Conservation (phyloP, 2,888 invertebrate species). For the Poecilus cupreus region DNA sequence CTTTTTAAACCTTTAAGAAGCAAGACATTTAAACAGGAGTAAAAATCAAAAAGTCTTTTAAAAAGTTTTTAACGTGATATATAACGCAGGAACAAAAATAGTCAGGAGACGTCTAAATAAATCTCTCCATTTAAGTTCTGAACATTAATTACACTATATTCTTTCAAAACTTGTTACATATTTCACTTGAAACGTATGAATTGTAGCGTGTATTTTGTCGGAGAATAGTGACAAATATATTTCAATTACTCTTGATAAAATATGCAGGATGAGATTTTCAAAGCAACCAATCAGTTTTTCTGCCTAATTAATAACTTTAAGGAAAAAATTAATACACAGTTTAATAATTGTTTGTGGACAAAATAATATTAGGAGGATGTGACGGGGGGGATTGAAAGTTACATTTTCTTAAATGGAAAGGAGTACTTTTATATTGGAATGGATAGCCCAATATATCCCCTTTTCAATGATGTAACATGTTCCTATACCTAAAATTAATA, state of each 20-base stretch:
- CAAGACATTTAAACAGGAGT: slow-evolving; percentile 15
- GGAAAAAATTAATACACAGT: too few relatives aligned
- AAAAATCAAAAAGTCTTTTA: slow-evolving; percentile 26
- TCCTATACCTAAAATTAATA: too few relatives aligned
- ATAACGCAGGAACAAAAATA: slow-evolving; percentile 9
- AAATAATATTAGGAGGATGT: too few relatives aligned
- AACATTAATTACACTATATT: background rate
- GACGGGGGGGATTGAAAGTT: too few relatives aligned
- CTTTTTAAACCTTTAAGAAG: background rate
- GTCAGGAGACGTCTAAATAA: background rate
- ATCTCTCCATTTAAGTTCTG: background rate
- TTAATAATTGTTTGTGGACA: too few relatives aligned
- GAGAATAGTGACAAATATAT: background rate
- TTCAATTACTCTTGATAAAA: slow-evolving; percentile 28
- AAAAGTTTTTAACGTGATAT: slow-evolving; percentile 28
- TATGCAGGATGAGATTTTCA: too few relatives aligned
- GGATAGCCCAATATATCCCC: too few relatives aligned
- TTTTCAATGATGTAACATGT: too few relatives aligned
- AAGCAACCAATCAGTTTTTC: too few relatives aligned
- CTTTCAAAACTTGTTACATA: background rate
- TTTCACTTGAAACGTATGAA: background rate
- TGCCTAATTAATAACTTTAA: too few relatives aligned
- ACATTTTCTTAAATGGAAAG: too few relatives aligned
- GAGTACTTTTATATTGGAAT: too few relatives aligned
- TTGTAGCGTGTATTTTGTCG: background rate